Conservation (phyloP, 2,113 vertebrate genomes). For the Acrocephalus arundinaceus region DNA sequence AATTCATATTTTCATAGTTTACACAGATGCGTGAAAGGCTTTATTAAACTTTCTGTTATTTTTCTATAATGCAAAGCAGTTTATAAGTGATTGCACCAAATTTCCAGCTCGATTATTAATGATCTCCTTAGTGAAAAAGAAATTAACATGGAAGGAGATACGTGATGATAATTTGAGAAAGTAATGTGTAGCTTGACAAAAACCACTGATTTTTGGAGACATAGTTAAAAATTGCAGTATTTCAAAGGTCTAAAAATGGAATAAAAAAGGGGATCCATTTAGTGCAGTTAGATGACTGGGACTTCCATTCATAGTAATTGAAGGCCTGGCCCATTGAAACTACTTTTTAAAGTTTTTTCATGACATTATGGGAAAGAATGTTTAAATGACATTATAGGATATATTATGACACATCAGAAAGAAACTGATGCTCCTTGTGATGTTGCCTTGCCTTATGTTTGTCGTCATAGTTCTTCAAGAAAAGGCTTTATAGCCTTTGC, state of each 20-base stretch:
- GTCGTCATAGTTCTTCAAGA: not conserved
- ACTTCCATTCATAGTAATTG: not conserved
- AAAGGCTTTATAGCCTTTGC: not conserved
- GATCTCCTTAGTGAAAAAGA: not conserved
- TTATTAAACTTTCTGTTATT: not conserved
- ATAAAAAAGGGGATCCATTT: not conserved
- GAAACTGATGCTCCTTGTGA: not conserved
- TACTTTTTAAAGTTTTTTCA: not conserved
- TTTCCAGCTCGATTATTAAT: not conserved
- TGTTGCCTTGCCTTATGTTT: not conserved
- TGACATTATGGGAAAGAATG: not conserved
- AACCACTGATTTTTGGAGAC: not conserved
- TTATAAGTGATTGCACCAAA: not conserved
- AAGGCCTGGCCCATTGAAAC: not conserved
- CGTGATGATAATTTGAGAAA: not conserved
- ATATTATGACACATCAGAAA: not conserved
- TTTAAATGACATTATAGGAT: not conserved
- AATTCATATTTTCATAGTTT: not conserved
- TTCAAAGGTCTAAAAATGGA: not conserved
- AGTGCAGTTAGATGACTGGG: not conserved
- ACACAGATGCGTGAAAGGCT: not conserved
- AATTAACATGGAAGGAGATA: not conserved
- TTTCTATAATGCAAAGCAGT: not conserved
- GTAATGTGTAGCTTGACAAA: not conserved
- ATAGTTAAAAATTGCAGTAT: not conserved